Percentiles rank a stretch among this genome's conserved stretches.
These are phyloP conservation scores for Peribatodes rhomboidaria DNA, from an alignment of 2,888 invertebrate species.

Conservation along the genomic window DNA sequence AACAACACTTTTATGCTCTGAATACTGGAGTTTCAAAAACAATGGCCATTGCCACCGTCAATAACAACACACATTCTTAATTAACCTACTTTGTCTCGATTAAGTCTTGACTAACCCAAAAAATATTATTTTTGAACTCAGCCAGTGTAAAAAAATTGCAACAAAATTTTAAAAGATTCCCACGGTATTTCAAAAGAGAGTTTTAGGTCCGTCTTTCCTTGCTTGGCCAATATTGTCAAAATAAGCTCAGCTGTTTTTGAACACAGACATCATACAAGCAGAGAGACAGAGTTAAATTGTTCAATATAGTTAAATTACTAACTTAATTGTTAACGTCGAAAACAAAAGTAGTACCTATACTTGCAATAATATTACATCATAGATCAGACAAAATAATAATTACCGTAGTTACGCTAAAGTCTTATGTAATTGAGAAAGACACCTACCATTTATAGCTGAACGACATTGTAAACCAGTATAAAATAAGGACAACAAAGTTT, in stretches of 20 bases:
- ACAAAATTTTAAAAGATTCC: neutral
- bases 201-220: too few species aligned
- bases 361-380: too few species aligned
- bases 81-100: slow-evolving; percentile 18
- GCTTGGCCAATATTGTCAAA: too few species aligned
- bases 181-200: too few species aligned
- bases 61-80: slow-evolving; percentile 6
- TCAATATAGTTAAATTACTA: too few species aligned
- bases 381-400: too few species aligned
- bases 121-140: neutral
- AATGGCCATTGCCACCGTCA: slow-evolving; percentile 5
- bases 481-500: neutral
- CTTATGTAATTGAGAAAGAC: neutral
- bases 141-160: neutral
- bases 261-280: too few species aligned
- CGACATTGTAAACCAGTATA: neutral
- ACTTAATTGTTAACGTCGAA: too few species aligned
- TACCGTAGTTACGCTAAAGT: neutral
- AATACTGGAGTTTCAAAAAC: slow-evolving; percentile 9
- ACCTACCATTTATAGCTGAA: neutral
- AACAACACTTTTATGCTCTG: neutral
- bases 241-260: too few species aligned
- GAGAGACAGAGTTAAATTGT: too few species aligned
- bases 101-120: neutral
- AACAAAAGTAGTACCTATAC: too few species aligned